Evolutionary conservation across 2,113 vertebrate genomes (phyloP), one percentile per base, ranked within the genome.

Genomic region (Dinomys branickii): DNA sequence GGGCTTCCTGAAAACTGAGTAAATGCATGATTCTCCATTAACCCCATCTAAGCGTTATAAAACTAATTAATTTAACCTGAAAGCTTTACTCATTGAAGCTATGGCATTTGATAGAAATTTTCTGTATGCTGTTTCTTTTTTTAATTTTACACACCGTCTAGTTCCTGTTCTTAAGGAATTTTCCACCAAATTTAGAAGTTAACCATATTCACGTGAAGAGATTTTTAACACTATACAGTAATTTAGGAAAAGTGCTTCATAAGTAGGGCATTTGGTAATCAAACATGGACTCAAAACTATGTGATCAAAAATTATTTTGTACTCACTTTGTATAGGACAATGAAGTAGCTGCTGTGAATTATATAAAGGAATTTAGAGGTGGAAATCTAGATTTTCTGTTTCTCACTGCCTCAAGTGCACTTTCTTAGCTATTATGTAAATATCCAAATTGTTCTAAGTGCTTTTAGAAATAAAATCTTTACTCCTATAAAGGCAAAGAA

Each of bases 371-470:
- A 93, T 95, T 85, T 85, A 38, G 56, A 95, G 90, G 58, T 87
- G 41, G 58, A 97, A 94, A 94, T 92, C 81, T 90, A 87, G 26
- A 86, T 95, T 94, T 85, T 75, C 26, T 38, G 7, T 88, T 96
- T 87, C 90, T 94, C 22, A 54, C 30, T 44, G 75, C 61, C 30
- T 67, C 52, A 87, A 97, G 75, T 94, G 77, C 59, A 91, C 90
- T 88, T 88, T 92, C 80, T 90, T 85, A 63, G 92, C 88, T 97
- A 92, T 94, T 97, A 97, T 94, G 96, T 97, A 97, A 97, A 94
- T 97, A 96, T 77, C 85, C 90, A 95, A 95, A 96, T 98, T 96
- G 91, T 94, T 96, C 81, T 94, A 97, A 97, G 94, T 96, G 95
- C 96, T 97, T 96, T 97, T 52, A 93, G 92, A 94, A 98, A 94